Conservation (phyloP, 2,797 vertebrate species). For the Darevskia nairensis region DNA sequence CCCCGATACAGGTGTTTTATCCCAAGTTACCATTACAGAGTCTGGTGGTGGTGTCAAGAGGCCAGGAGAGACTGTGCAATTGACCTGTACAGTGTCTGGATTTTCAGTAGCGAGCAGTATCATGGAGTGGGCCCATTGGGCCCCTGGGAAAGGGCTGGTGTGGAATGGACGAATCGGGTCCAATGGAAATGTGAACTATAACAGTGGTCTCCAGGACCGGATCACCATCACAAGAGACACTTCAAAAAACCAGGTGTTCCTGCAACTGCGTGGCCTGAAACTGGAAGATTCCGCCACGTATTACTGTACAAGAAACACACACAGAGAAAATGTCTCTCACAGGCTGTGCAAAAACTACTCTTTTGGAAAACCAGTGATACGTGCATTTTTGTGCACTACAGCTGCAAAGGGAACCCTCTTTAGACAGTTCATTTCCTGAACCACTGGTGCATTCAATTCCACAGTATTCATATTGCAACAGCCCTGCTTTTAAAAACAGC, state of each 20-base stretch:
- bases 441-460: too few species aligned
- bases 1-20: neutral
- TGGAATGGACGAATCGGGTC: neutral
- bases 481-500: too few species aligned
- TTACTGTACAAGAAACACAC: neutral
- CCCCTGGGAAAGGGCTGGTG: neutral
- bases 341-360: too few species aligned
- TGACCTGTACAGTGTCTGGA: neutral
- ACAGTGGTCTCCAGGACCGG: neutral
- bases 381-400: too few species aligned
- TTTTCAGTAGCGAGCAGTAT: neutral
- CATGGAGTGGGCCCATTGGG: neutral
- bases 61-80: neutral
- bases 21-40: neutral
- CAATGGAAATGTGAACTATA: neutral
- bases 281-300: neutral
- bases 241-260: neutral
- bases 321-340: too few species aligned
- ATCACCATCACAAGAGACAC: conserved; percentile 6
- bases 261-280: neutral
- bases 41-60: neutral
- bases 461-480: too few species aligned
- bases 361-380: too few species aligned
- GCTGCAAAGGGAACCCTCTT: too few species aligned
- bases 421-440: too few species aligned